These are phyloP conservation scores for Paramisgurnus dabryanus DNA, from an alignment of 2,113 vertebrate species.

Conservation along the genomic window DNA sequence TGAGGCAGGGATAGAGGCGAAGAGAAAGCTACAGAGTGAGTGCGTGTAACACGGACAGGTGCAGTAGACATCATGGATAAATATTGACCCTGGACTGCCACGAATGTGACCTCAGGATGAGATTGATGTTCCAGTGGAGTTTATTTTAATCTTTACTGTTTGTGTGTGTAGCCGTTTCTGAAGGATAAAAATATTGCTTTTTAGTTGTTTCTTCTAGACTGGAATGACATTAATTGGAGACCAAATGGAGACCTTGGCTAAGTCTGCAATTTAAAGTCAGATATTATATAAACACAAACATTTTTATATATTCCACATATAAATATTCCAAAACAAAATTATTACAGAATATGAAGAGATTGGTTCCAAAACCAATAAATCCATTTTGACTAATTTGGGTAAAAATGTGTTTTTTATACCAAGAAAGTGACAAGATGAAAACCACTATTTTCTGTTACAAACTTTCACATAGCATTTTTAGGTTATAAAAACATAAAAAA, in stretches of 20 bases:
- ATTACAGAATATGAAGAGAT: too few species aligned
- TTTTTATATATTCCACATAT: too few species aligned
- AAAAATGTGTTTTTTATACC: too few species aligned
- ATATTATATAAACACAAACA: too few species aligned
- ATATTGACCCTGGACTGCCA: constrained; percentile 70
- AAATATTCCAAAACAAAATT: too few species aligned
- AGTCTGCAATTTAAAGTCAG: too few species aligned
- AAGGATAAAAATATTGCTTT: background rate
- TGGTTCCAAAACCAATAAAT: too few species aligned
- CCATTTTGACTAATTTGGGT: too few species aligned
- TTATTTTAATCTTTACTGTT: constrained; percentile 66
- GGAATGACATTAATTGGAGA: background rate
- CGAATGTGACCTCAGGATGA: constrained; percentile 66
- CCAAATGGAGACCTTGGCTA: background rate
- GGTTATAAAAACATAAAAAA: too few species aligned
- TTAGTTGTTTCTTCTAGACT: background rate
- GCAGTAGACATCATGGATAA: constrained; percentile 69
- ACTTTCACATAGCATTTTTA: too few species aligned
- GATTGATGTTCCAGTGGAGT: constrained; percentile 64
- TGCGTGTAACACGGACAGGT: constrained; percentile 62
- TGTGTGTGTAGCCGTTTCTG: constrained; percentile 28
- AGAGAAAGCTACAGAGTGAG: background rate
- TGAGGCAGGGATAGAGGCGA: constrained; percentile 44
- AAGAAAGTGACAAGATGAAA: too few species aligned
- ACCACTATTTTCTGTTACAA: too few species aligned